These are phyloP conservation scores for Ranitomeya variabilis DNA, from an alignment of 2,113 vertebrate genomes.

Conservation along the genomic window DNA sequence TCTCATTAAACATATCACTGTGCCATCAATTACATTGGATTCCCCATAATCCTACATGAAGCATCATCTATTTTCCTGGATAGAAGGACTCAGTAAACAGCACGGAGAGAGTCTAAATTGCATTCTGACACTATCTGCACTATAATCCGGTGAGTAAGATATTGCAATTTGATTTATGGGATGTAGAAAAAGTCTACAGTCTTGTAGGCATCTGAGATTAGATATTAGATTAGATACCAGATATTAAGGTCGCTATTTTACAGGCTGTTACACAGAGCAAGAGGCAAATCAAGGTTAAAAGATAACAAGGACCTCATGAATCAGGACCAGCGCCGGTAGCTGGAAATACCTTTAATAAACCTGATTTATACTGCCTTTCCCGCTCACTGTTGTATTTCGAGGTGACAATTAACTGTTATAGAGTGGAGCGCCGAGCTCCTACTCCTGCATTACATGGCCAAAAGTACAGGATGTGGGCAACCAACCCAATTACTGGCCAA, in stretches of 20 bases:
- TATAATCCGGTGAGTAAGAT: conserved; percentile 47
- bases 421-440: background rate
- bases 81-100: conserved; percentile 28
- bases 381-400: background rate
- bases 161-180: conserved; percentile 53
- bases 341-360: conserved; percentile 39
- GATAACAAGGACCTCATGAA: conserved; percentile 45
- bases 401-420: conserved; percentile 41
- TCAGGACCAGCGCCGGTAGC: background rate
- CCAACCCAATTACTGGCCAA: background rate
- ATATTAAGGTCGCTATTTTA: conserved; percentile 41
- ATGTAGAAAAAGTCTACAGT: background rate
- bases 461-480: background rate
- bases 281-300: conserved; percentile 55
- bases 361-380: conserved; percentile 28
- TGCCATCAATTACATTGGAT: background rate
- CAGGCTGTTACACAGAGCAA: conserved; percentile 26
- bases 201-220: conserved; percentile 43
- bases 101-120: conserved; percentile 41
- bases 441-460: background rate
- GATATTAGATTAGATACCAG: conserved; percentile 50
- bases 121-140: conserved; percentile 38
- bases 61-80: conserved; percentile 6
- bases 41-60: conserved; percentile 26
- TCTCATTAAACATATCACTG: conserved; percentile 18